Base-by-base conservation (phyloP, 2,797 vertebrate genomes). In the Euthynnus affinis region DNA sequence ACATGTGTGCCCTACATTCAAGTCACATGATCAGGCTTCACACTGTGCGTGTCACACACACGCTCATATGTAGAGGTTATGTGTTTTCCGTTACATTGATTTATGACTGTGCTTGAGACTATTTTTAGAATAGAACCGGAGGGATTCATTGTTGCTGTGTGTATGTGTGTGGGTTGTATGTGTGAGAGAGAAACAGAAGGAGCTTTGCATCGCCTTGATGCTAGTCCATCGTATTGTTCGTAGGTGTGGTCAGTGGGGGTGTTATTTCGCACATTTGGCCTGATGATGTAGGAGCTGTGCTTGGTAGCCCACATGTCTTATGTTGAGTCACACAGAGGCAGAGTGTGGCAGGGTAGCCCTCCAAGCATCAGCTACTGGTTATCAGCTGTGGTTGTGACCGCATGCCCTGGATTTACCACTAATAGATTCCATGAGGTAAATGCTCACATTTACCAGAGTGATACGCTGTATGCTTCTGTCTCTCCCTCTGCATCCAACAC, bases 31-130 rank as follows among this genome's bases (percentile, higher is more conserved):
- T 68, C 66, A 58, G 29, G 68, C 57, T 76, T 60, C 63, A 66
- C 46, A 51, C 22, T 63, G 60, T 20, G 23, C 15, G 20, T 20
- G 67, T 74, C 58, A 69, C 76, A 66, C 63, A 74, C 80, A 67
- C 27, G 14, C 71, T 51, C 20, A 58, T 13, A 53, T 59, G 65
- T 85, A 74, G 58, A 75, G 65, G 64, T 79, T 88, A 44, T 78
- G 62, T 87, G 76, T 82, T 87, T 74, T 74, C 70, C 58, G 55
- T 81, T 81, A 49, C 85, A 73, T 32, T 90, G 92, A 91, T 93
- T 90, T 90, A 92, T 91, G 80, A 69, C 62, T 74, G 64, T n/a
- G 51, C 64, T 76, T 10, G 1, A 18, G 73, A 53, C 77, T 92
- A 91, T 92, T 91, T 92, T 91, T 89, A 89, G 90, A 78, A 59